Evolutionary conservation across 2,113 vertebrate genomes (phyloP), one percentile per base, ranked within the genome.

Genomic region (Tragelaphus buxtoni): DNA sequence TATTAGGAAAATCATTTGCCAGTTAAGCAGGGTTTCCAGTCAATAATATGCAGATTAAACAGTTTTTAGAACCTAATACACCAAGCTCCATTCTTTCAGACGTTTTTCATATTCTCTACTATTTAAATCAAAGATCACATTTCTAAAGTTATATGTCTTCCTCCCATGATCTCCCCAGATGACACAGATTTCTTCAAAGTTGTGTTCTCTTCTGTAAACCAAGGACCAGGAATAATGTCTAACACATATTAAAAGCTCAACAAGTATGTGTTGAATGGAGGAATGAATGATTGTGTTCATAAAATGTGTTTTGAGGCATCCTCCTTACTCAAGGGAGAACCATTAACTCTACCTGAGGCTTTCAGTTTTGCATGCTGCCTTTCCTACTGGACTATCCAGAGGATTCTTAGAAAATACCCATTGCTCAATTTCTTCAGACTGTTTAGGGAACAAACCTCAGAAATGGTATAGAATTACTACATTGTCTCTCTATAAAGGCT

Each of bases 1-100:
- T 96, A 88, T 88, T 85, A 42, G 60, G 55, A 97, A 96, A 96
- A 79, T 82, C 87, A 97, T 58, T 95, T 94, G 61, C 65, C 72
- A 94, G 2, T 49, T 95, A 92, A 96, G 42, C 65, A 84, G 96
- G n/a, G 96, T 96, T 95, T 84, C 63, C 35, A 93, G 51, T 0
- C 58, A 56, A 74, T 69, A 91, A 91, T 16, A 88, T 11, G 18
- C 26, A 95, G 69, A 96, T 80, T 32, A 97, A 95, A 89, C 4
- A 90, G 56, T 30, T 55, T 79, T 86, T 32, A 83, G 35, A 97
- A 90, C 6, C 58, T 60, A 60, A 60, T 63, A 39, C 4, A 55
- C 2, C 9, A 90, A 95, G 14, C 16, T 90, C 3, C 6, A 20
- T 63, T 94, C 17, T 69, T 96, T 76, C 58, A 89, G 2, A 91